Evolutionary conservation across 2,888 invertebrate species (phyloP).

Genomic region (Linnaemya vulpina): DNA sequence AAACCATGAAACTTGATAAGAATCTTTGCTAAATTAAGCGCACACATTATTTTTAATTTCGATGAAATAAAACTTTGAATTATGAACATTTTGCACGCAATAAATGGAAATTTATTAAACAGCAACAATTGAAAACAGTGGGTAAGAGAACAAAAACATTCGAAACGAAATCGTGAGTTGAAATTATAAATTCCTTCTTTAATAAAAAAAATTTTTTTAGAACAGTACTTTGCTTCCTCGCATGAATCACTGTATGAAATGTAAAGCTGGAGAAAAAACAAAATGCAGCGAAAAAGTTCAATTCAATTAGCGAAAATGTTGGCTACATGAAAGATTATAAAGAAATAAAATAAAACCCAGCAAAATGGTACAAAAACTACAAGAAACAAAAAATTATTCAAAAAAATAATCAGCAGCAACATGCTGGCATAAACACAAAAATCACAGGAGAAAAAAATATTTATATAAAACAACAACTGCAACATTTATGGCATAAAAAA

Average conservation of each 20-base stretch:
- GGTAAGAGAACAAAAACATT: neutral
- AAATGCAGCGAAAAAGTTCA: conserved; percentile 66
- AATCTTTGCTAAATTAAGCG: conserved; percentile 45
- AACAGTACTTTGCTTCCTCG: neutral
- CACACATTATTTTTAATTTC: conserved; percentile 48
- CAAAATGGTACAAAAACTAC: conserved; percentile 16
- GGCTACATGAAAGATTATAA: conserved; percentile 44
- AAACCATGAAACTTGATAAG: neutral
- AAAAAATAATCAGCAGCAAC: conserved; percentile 68
- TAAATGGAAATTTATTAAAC: conserved; percentile 59
- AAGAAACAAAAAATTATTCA: conserved; percentile 16
- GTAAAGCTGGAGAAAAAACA: neutral
- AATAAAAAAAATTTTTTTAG: neutral
- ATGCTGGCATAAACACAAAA: conserved; percentile 58
- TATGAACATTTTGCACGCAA: conserved; percentile 66
- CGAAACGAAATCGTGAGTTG: neutral
- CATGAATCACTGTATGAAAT: conserved; percentile 51
- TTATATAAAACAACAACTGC: conserved; percentile 5
- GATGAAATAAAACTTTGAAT: conserved; percentile 55
- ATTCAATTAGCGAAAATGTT: conserved; percentile 73
- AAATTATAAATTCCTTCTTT: too few species aligned
- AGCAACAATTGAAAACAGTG: conserved; percentile 57
- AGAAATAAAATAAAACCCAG: conserved; percentile 23
- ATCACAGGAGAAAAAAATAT: conserved; percentile 15
- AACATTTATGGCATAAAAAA: conserved; percentile 13